Evolutionary conservation across 30 jellyfish, hydroid and myxozoan species (phyloP).

Genomic region (Morbakka virulenta): DNA sequence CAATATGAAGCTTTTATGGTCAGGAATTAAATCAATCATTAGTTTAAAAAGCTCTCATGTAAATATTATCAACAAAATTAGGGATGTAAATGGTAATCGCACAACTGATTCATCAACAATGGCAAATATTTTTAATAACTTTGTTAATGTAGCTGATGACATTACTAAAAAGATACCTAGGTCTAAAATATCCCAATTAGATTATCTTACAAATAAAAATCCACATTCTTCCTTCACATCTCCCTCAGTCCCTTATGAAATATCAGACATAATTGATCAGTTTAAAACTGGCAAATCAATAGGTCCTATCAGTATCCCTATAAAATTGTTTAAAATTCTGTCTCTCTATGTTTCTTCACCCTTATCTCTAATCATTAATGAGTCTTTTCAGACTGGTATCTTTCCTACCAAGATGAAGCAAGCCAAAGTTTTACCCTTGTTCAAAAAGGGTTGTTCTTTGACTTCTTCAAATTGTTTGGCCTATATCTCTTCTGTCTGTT

Average conservation of each 20-base stretch:
- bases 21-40: constrained; percentile 35
- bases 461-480: constrained; percentile 3
- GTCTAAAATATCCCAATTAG: constrained; percentile 27
- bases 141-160: constrained; percentile 33
- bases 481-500: constrained; percentile 10
- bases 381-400: constrained; percentile 40
- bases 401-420: constrained; percentile 33
- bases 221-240: constrained; percentile 26
- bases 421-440: constrained; percentile 47
- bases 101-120: constrained; percentile 38
- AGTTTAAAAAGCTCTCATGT: constrained; percentile 2
- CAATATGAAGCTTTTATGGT: constrained; percentile 15
- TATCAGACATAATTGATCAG: constrained; percentile 15
- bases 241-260: constrained; percentile 21
- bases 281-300: constrained; percentile 51
- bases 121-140: constrained; percentile 24
- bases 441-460: constrained; percentile 14
- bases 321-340: constrained; percentile 26
- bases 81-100: constrained; percentile 15
- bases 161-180: constrained; percentile 38
- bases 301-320: constrained; percentile 53
- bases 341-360: constrained; percentile 38
- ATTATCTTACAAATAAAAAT: neutral
- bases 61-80: neutral
- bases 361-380: constrained; percentile 23